phyloP scores from a whole-genome alignment of 2,888 invertebrate genomes.

The Chloroclystis v-ata region DNA sequence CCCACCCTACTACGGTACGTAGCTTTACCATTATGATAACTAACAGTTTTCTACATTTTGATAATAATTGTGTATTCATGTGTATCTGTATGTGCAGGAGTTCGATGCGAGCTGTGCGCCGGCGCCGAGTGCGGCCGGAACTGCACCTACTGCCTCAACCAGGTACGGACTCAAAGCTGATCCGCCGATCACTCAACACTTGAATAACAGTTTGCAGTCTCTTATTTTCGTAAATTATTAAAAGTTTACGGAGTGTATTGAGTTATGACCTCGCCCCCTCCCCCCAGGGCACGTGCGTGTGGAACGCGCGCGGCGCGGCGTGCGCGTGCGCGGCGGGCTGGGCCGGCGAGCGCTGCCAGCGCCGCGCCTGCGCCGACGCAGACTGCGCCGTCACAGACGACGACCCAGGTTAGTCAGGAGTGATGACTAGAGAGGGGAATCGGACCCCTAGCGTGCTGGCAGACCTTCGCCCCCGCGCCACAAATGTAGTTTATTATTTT shows the following conservation, averaged over 20 bases:
- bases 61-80: neutral
- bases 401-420: neutral
- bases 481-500: too few species aligned
- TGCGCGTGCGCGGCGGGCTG: conserved; percentile 83
- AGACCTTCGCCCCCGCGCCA: neutral
- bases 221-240: too few species aligned
- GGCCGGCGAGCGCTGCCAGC: conserved; percentile 83
- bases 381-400: neutral
- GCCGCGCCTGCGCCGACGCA: conserved; percentile 80
- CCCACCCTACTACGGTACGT: conserved; percentile 13
- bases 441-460: too few species aligned
- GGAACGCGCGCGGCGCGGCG: conserved; percentile 44
- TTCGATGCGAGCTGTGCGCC: conserved; percentile 34
- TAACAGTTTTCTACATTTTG: neutral
- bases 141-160: conserved; percentile 53
- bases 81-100: conserved; percentile 29
- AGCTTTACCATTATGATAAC: neutral
- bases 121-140: conserved; percentile 25
- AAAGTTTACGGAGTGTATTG: too few species aligned
- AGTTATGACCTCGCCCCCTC: too few species aligned
- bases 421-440: too few species aligned
- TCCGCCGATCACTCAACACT: neutral
- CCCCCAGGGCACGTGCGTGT: conserved; percentile 48
- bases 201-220: too few species aligned
- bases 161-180: conserved; percentile 31